Base-by-base conservation (phyloP, 2,888 invertebrate genomes). In the Tetragonula carbonaria region DNA sequence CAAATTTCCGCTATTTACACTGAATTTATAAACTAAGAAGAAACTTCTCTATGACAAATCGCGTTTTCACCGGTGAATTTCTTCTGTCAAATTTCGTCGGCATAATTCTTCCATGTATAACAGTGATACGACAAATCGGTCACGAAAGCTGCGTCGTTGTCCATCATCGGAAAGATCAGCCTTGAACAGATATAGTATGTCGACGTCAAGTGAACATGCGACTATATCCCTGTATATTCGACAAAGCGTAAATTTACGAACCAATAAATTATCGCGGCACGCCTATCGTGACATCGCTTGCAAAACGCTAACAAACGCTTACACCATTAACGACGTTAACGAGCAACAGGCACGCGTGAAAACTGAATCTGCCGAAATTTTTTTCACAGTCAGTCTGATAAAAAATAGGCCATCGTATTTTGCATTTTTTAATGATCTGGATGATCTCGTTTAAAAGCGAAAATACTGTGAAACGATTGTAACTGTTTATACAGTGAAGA, bases 211-310 rank as follows among this genome's bases (percentile, higher is more conserved):
- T 71, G 70, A 57, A 82, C 75, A 78, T 71, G 73, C 63, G 74
- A 65, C n/a, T 13, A 75, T 74, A 66, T 82, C 65, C 8, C 77
- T 66, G 78, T 91, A 89, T 91, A 92, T 93, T 93, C 92, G 92
- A 92, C 90, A 92, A 93, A 92, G 92, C 90, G 90, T 87, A 89
- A 93, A 93, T 93, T 93, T 93, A 93, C 91, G 91, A 91, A 91
- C 91, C 92, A 90, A 93, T 93, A 92, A 93, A 92, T 93, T 92
- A 93, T 91, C 88, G 16, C 80, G 88, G 78, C 87, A 85, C 87
- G 86, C 86, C 90, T 89, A 91, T 88, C 91, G 90, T 86, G 86
- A 78, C 78, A 83, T 86, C 89, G 82, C 86, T 83, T 87, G 90
- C 89, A 88, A 93, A 91, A 91, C 88, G 90, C 92, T 92, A 93